phyloP scores from a whole-genome alignment of 2,888 invertebrate genomes.

The Hesperia comma region DNA sequence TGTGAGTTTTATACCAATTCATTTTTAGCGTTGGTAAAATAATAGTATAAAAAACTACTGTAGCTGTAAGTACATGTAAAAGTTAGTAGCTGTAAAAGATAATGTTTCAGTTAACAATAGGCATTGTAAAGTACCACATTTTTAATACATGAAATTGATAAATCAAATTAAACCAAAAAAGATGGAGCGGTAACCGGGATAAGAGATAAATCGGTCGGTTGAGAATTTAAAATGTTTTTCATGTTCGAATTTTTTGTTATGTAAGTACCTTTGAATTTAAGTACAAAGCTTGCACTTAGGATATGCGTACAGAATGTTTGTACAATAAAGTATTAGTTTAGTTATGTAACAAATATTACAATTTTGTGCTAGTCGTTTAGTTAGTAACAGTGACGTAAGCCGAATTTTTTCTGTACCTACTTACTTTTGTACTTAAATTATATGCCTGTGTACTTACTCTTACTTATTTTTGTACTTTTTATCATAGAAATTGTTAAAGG shows the following conservation, averaged over 20 bases:
- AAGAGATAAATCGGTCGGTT: no score
- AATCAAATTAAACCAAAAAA: no score
- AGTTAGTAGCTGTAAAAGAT: no score
- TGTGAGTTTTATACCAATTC: no score
- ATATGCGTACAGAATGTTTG: background rate
- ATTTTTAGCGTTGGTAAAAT: no score
- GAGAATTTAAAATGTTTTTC: background rate
- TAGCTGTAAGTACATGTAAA: no score
- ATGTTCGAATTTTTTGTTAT: background rate
- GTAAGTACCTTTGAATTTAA: background rate
- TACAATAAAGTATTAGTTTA: background rate
- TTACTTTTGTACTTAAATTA: background rate
- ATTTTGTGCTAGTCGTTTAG: constrained; percentile 1
- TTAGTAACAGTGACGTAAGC: background rate
- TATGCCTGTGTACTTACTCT: background rate
- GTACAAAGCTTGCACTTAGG: background rate
- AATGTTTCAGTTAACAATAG: no score
- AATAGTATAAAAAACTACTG: no score
- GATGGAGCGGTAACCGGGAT: no score
- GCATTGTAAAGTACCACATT: no score
- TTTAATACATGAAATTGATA: no score
- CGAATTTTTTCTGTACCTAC: background rate
- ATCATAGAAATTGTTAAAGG: background rate
- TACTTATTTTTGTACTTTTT: background rate
- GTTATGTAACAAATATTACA: background rate